A percentile compares a stretch with the other conserved stretches of the same genome.
Conservation (phyloP, 2,797 vertebrate species). For the Falco columbarius region DNA sequence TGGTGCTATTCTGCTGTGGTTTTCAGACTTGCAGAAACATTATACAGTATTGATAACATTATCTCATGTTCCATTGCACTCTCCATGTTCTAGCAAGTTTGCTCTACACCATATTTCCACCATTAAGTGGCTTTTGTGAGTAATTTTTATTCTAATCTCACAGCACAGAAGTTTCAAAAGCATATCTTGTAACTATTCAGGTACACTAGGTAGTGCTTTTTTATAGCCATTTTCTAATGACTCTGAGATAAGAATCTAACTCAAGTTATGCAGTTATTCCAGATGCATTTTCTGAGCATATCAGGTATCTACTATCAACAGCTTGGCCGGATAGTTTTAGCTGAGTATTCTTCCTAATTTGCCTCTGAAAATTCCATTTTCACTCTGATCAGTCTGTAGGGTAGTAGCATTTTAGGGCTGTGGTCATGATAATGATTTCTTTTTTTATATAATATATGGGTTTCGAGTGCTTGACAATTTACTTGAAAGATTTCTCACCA, state of each 20-base stretch:
- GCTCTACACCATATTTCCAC: background rate
- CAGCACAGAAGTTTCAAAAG: background rate
- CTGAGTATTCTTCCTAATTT: background rate
- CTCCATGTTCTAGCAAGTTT: background rate
- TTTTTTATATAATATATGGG: background rate
- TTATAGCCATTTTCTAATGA: background rate
- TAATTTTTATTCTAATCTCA: background rate
- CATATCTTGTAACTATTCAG: background rate
- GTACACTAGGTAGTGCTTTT: background rate
- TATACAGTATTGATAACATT: background rate
- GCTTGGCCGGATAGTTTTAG: background rate
- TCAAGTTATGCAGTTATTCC: background rate
- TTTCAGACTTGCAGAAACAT: background rate
- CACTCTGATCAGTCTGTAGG: background rate
- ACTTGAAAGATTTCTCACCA: background rate
- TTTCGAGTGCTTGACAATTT: background rate
- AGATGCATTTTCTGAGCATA: background rate
- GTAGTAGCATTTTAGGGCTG: background rate
- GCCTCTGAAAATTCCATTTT: background rate
- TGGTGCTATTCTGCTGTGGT: background rate
- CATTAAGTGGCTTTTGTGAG: background rate
- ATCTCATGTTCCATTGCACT: background rate
- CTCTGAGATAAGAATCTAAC: background rate
- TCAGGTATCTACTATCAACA: background rate
- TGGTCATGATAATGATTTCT: background rate